Conservation (phyloP, 2,113 vertebrate species). For the Pelmatolapia mariae region DNA sequence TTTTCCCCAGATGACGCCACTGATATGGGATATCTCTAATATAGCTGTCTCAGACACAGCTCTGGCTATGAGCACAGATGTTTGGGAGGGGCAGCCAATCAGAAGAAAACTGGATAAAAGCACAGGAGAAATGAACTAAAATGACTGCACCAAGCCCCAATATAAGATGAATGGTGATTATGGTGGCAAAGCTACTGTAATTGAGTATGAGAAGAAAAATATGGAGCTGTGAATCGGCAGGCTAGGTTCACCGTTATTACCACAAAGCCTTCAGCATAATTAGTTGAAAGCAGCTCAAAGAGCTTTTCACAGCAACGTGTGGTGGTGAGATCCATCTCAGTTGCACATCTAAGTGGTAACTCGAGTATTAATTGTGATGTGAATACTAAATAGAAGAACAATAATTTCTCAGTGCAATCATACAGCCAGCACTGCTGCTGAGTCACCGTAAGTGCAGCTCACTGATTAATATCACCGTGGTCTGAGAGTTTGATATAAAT, state of each 20-base stretch:
- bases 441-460: background rate
- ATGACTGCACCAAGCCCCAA: background rate
- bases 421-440: background rate
- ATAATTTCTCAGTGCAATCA: background rate
- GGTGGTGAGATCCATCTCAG: background rate
- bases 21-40: background rate
- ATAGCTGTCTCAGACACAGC: background rate
- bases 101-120: background rate
- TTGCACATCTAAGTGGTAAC: background rate
- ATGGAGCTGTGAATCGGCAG: background rate
- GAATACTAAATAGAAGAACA: background rate
- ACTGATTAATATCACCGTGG: background rate
- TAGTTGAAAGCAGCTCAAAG: background rate
- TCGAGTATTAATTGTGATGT: background rate
- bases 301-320: background rate
- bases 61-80: background rate
- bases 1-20: background rate
- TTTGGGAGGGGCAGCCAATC: background rate
- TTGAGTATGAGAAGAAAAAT: background rate
- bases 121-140: rapidly evolving
- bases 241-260: background rate
- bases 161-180: background rate
- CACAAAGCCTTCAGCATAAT: background rate
- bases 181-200: background rate
- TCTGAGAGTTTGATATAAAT: background rate